Base-by-base conservation (phyloP, 2,888 invertebrate species). In the Eugnorisma glareosa region DNA sequence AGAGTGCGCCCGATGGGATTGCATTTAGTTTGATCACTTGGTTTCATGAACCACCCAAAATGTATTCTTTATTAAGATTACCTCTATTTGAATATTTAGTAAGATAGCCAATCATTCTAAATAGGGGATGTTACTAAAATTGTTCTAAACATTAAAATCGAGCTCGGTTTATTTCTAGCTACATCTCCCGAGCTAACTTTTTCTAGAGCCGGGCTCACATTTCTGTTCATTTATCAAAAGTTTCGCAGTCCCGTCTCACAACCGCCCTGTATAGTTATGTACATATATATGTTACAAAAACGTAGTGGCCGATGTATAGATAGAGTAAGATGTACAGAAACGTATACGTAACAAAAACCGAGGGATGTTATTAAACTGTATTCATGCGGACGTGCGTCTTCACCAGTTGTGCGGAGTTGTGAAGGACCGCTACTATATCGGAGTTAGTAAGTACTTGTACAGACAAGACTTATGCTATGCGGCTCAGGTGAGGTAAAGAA, bases 311-410 rank as follows among this genome's bases (percentile, higher is more conserved):
- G n/a, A 40, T 40, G 31, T 71, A 13, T 28, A 70, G 21, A 35
- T 15, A 28, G 15, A 51, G 51, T 2, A 35, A 48, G 40, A 59
- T 40, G 11, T 77, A 45, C 13, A 28, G 10, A 4, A 37, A 10
- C 31, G 35, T 73, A 43, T 59, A 37, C 24, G 48, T 66, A n/a
- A 81, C 80, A 73, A 75, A 81, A 77, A 51, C 48, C 70, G 59
- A 77, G 77, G 73, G 70, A 59, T 77, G 72, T 73, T 77, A 86
- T 81, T 75, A 86, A 84, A 86, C 77, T 75, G 79, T 86, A 84
- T 81, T 86, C 79, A 81, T 66, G 73, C 59, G 64, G 70, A 78
- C 78, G 73, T 68, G 70, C 79, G 63, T 63, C 63, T 77, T 71
- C n/a, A 70, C 43, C 37, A 70, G 61, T 28, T 48, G 66, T 45